These are phyloP conservation scores for Lordiphosa clarofinis DNA, from an alignment of 1,140 invertebrate genomes.

Conservation along the genomic window DNA sequence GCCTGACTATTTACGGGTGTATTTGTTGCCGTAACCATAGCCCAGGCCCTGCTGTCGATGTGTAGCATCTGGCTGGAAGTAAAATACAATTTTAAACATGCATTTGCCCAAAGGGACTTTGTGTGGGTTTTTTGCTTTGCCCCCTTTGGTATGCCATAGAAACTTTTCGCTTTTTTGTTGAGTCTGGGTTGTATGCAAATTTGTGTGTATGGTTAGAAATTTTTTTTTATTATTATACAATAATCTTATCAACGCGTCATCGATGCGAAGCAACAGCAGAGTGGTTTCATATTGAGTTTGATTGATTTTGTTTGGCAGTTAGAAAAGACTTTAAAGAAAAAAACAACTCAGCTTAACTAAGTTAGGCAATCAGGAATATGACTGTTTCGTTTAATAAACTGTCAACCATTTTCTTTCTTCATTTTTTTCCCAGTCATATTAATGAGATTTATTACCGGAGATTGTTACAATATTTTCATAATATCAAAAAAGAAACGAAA, in stretches of 20 bases:
- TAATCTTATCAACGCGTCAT: constrained; percentile 45
- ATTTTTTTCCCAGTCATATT: constrained; percentile 29
- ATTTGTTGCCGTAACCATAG: constrained; percentile 31
- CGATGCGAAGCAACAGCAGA: not conserved
- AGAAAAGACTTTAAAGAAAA: too few relatives aligned
- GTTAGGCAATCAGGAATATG: constrained; percentile 11
- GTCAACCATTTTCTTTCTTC: constrained; percentile 22
- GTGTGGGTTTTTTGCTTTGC: constrained; percentile 5
- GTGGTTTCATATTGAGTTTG: not conserved
- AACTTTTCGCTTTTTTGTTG: constrained; percentile 4
- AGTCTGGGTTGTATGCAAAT: constrained; percentile 26
- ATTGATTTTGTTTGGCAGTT: constrained; percentile 14
- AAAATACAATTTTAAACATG: constrained; percentile 60
- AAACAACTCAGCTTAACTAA: too few relatives aligned
- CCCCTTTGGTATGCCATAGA: constrained; percentile 1
- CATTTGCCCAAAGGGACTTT: constrained; percentile 35
- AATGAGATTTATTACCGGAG: constrained; percentile 70
- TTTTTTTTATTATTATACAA: constrained; percentile 14
- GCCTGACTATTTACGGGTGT: constrained; percentile 46
- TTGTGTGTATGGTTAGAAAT: constrained; percentile 28
- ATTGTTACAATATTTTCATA: constrained; percentile 55
- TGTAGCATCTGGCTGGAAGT: constrained; percentile 48
- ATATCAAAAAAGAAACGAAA: constrained; percentile 14
- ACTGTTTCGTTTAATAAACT: constrained; percentile 7
- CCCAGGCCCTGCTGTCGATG: constrained; percentile 18